phyloP scores from a whole-genome alignment of 2,888 invertebrate genomes.

The Meta bourneti region DNA sequence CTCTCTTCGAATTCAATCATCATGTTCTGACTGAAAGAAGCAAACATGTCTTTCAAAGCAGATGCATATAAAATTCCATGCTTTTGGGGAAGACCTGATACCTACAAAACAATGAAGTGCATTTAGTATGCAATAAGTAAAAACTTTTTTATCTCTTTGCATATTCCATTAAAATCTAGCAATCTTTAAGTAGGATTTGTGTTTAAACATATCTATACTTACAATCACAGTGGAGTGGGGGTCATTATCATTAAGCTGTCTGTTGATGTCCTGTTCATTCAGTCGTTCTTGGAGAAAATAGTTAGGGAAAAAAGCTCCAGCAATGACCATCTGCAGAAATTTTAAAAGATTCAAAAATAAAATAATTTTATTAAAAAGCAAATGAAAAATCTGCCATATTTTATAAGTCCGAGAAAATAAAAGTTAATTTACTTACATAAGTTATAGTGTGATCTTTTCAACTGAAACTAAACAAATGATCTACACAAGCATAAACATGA shows the following conservation, averaged over 20 bases:
- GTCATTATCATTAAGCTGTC: slow-evolving; percentile 87
- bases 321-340: slow-evolving; percentile 85
- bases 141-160: no score
- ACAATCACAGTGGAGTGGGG: slow-evolving; percentile 89
- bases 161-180: no score
- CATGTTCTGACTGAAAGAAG: slow-evolving; percentile 77
- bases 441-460: slow-evolving; percentile 79
- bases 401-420: neutral
- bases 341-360: neutral
- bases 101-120: slow-evolving; percentile 76
- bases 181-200: no score
- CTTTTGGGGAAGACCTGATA: slow-evolving; percentile 81
- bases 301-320: slow-evolving; percentile 96
- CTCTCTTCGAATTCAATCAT: slow-evolving; percentile 80
- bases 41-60: slow-evolving; percentile 79
- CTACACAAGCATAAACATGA: no score
- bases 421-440: neutral
- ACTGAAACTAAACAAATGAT: neutral
- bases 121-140: no score
- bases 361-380: neutral
- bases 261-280: slow-evolving; percentile 86
- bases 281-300: slow-evolving; percentile 87
- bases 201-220: slow-evolving; percentile 47
- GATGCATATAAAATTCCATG: slow-evolving; percentile 80
- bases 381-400: neutral